phyloP scores from a whole-genome alignment of 2,113 vertebrate species.

The Lepidothrix coronata region DNA sequence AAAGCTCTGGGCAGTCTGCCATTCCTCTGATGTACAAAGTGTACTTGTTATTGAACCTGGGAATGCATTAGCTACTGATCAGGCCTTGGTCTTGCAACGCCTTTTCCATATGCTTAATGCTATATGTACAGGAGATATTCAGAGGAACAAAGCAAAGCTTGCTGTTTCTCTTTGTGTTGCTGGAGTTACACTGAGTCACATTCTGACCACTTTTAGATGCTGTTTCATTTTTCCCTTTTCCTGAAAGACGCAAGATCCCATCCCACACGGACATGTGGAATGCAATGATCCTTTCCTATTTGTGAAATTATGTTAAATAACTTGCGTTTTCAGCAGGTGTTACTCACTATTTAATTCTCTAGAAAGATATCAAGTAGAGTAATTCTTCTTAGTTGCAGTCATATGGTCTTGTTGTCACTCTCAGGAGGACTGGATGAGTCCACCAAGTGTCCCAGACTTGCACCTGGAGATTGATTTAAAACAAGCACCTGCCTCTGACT shows the following conservation, averaged over 20 bases:
- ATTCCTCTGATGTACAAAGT: slow-evolving; percentile 56
- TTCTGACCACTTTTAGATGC: not conserved
- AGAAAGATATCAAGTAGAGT: not conserved
- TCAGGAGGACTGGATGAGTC: not conserved
- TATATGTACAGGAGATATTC: not conserved
- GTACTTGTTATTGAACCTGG: slow-evolving; percentile 64
- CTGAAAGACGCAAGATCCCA: not conserved
- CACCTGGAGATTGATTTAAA: not conserved
- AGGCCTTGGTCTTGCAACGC: slow-evolving; percentile 15
- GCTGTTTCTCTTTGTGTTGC: not conserved
- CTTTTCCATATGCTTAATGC: slow-evolving; percentile 2
- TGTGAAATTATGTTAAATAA: not conserved
- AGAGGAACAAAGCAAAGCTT: not conserved
- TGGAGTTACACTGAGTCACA: not conserved
- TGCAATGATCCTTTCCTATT: not conserved
- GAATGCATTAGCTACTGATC: slow-evolving; percentile 57
- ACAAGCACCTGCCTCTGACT: not conserved
- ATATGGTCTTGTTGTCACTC: not conserved
- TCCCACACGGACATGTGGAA: not conserved
- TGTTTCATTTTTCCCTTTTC: not conserved
- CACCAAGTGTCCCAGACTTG: not conserved
- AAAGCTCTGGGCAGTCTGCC: slow-evolving; percentile 63
- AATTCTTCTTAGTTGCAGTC: not conserved
- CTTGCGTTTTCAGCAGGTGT: not conserved
- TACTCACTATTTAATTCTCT: not conserved